Evolutionary conservation across 2,113 vertebrate genomes (phyloP).

Genomic region (Ariopsis seemanni): DNA sequence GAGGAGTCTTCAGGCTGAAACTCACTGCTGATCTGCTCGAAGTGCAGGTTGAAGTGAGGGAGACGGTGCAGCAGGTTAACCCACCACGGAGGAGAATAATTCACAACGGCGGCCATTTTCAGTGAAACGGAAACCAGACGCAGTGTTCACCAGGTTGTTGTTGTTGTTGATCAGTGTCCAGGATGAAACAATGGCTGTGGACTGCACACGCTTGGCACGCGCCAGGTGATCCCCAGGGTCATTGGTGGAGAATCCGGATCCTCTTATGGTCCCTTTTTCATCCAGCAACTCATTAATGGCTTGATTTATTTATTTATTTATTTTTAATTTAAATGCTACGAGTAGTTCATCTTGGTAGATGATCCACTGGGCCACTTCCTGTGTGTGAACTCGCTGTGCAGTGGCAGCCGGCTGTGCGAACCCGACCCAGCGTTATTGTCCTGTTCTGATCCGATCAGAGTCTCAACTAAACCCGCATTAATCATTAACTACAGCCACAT

Average conservation of each 20-base stretch:
- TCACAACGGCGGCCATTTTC: constrained; percentile 85
- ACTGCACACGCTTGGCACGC: constrained; percentile 8
- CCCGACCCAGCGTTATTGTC: too few species aligned
- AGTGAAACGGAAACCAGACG: background rate
- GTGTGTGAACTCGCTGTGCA: background rate
- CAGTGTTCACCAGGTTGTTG: background rate
- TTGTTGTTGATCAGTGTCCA: background rate
- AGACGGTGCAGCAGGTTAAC: constrained; percentile 89
- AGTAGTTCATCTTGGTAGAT: background rate
- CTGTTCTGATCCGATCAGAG: background rate
- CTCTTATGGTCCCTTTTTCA: background rate
- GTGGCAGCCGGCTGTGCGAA: background rate
- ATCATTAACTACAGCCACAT: background rate
- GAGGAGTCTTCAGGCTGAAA: constrained; percentile 87
- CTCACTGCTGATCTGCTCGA: constrained; percentile 84
- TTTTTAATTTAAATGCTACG: background rate
- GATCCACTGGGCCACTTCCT: too few species aligned
- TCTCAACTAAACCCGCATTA: background rate
- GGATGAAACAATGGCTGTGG: constrained; percentile 20
- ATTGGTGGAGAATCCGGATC: constrained; percentile 18
- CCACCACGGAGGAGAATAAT: constrained; percentile 94
- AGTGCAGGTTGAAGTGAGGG: constrained; percentile 87
- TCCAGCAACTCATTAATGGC: background rate
- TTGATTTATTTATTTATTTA: background rate
- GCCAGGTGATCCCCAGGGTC: constrained; percentile 2